Evolutionary conservation across 2,113 vertebrate genomes (phyloP).

Genomic region (Podarcis raffonei): DNA sequence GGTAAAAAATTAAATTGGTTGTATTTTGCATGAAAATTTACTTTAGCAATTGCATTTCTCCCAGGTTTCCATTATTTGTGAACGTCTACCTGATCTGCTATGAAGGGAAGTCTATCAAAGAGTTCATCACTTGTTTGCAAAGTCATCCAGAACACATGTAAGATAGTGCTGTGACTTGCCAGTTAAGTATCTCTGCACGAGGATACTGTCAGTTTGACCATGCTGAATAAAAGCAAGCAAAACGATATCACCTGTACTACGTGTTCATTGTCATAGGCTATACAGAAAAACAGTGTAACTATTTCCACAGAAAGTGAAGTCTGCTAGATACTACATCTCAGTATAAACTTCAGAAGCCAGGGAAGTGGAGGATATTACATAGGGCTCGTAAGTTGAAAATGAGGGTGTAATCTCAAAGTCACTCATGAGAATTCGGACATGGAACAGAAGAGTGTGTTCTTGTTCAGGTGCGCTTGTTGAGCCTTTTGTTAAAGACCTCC

Average conservation of each 20-base stretch:
- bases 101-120: slow-evolving; percentile 76
- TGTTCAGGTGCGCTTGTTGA: background rate
- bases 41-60: background rate
- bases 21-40: background rate
- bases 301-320: background rate
- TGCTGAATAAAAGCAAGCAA: slow-evolving; percentile 36
- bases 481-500: background rate
- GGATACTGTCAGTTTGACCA: background rate
- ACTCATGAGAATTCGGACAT: background rate
- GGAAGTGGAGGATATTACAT: background rate
- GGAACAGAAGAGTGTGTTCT: background rate
- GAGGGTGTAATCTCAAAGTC: background rate
- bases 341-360: background rate
- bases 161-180: slow-evolving; percentile 17
- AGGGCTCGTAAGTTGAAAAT: background rate
- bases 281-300: slow-evolving; percentile 6
- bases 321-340: slow-evolving; percentile 24
- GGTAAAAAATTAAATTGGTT: background rate
- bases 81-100: slow-evolving; percentile 87
- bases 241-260: background rate
- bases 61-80: slow-evolving; percentile 85
- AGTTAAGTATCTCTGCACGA: slow-evolving; percentile 15
- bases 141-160: slow-evolving; percentile 85
- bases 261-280: background rate
- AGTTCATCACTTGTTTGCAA: slow-evolving; percentile 87